Base-by-base conservation (phyloP, 2,113 vertebrate genomes). In the Oxygymnocypris stewartii region DNA sequence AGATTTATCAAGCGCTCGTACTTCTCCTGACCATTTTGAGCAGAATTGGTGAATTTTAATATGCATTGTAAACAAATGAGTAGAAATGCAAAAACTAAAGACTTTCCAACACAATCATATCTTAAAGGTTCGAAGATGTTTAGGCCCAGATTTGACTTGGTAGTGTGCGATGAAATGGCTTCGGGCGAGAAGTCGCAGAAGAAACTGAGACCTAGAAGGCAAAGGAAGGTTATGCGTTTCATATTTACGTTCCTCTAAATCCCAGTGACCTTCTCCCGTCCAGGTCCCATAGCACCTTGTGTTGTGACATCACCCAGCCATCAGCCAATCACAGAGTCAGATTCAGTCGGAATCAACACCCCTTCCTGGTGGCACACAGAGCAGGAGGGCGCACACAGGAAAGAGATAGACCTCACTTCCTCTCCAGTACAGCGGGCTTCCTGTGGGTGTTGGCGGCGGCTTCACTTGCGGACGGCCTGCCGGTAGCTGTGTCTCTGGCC, bases 401-500 rank as follows among this genome's bases (percentile, higher is more conserved):
- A 89, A 87, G 83, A 79, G 86, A 89, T 23, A 51, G 47, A 84
- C 65, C 67, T 86, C 79, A 16, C 84, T 79, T 86, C 74, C 54
- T 54, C 73, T 59, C 69, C 81, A 77, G 79, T 35, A 81, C 75
- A 44, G 63, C 85, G 31, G 63, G 42, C 73, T 85, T 80, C 88
- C 90, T 88, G 91, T 90, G 89, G 84, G 90, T 88, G 82, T 12
- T 71, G 77, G 42, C 1, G 82, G 69, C 91, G 37, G 69, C n/a
- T 78, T 96, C 95, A 96, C 92, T 96, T 95, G 87, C 94, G 95
- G 75, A 95, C 94, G n/a, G 61, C 94, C 75, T 96, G 92, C 67
- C 95, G 93, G 92, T 96, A 96, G 92, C 95, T 93, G 74, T 95
- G 86, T 51, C 93, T 94, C 91, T 97, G 96, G 1, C 95, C 95